phyloP scores from a whole-genome alignment of 2,797 vertebrate genomes.

The Eulemur rubriventer region DNA sequence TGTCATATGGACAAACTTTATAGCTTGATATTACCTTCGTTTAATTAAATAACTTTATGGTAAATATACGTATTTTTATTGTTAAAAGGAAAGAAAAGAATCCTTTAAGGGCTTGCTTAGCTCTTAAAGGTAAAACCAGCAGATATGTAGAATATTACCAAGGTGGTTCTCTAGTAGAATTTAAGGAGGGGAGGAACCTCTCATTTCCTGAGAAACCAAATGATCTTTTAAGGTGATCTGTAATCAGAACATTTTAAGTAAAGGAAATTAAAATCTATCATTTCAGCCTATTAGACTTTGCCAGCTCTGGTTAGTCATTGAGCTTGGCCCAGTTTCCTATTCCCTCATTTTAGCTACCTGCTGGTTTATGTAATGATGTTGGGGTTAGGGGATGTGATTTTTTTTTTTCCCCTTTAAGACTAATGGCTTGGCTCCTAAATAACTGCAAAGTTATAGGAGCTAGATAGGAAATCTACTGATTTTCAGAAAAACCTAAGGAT shows the following conservation, averaged over 20 bases:
- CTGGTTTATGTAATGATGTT: slow-evolving; percentile 57
- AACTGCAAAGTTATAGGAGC: slow-evolving; percentile 4
- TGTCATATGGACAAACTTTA: slow-evolving; percentile 46
- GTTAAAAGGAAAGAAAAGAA: not conserved
- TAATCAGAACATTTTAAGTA: slow-evolving; percentile 67
- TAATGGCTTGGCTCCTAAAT: slow-evolving; percentile 34
- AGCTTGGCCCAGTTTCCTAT: slow-evolving; percentile 54
- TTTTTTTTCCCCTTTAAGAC: not conserved
- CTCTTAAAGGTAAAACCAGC: not conserved
- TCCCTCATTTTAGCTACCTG: slow-evolving; percentile 58
- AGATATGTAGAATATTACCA: not conserved
- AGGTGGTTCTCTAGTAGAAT: not conserved
- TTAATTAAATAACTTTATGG: slow-evolving; percentile 33
- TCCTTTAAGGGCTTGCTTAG: not conserved
- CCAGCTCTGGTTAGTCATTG: slow-evolving; percentile 34
- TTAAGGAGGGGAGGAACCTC: not conserved
- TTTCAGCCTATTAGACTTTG: slow-evolving; percentile 54
- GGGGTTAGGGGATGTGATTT: not conserved
- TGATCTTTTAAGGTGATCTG: slow-evolving; percentile 55
- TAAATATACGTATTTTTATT: slow-evolving; percentile 33
- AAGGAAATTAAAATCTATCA: slow-evolving; percentile 54
- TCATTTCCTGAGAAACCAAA: slow-evolving; percentile 42
- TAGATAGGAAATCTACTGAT: slow-evolving; percentile 1
- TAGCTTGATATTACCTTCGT: slow-evolving; percentile 46
- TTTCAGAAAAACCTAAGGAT: slow-evolving; percentile 22